Conservation (phyloP, 2,888 invertebrate genomes). For the Anthophora plumipes region DNA sequence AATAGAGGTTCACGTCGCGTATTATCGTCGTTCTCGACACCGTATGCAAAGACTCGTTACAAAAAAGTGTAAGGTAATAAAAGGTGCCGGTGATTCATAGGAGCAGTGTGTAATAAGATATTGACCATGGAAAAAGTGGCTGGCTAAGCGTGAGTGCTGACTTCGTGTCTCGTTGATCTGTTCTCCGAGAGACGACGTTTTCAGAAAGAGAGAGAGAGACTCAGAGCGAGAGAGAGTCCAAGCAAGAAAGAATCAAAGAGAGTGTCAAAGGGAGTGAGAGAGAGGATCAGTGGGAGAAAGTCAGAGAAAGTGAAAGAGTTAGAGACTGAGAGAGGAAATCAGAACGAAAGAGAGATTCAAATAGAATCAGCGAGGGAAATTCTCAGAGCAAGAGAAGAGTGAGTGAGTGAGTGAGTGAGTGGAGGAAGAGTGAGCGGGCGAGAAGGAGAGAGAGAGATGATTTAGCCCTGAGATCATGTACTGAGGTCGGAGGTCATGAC, state of each 20-base stretch:
- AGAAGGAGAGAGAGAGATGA: not conserved
- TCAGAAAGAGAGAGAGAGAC: too few relatives aligned
- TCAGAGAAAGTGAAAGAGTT: too few relatives aligned
- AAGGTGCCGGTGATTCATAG: conserved; percentile 31
- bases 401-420: conserved; percentile 21
- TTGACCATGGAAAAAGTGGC: not conserved
- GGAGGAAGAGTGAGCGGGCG: conserved; percentile 1
- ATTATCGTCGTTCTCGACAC: conserved; percentile 14
- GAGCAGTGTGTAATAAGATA: conserved; percentile 1
- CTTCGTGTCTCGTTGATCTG: not conserved
- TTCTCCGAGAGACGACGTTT: conserved; percentile 8
- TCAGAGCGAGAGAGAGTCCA: too few relatives aligned
- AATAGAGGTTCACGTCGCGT: not conserved
- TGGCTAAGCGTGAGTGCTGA: not conserved
- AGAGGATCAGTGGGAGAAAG: too few relatives aligned
- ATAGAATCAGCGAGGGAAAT: conserved; percentile 10
- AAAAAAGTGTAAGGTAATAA: conserved; percentile 13
- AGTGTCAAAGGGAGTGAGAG: too few relatives aligned
- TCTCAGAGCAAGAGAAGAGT: too few relatives aligned
- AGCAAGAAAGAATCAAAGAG: too few relatives aligned
- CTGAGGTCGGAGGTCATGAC: conserved; percentile 57
- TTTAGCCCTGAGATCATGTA: conserved; percentile 8
- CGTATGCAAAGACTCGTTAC: conserved; percentile 24
- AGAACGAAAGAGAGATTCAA: too few relatives aligned
- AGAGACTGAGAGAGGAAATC: too few relatives aligned